Evolutionary conservation across 2,113 vertebrate species (phyloP).

Genomic region (Cichladusa arquata): DNA sequence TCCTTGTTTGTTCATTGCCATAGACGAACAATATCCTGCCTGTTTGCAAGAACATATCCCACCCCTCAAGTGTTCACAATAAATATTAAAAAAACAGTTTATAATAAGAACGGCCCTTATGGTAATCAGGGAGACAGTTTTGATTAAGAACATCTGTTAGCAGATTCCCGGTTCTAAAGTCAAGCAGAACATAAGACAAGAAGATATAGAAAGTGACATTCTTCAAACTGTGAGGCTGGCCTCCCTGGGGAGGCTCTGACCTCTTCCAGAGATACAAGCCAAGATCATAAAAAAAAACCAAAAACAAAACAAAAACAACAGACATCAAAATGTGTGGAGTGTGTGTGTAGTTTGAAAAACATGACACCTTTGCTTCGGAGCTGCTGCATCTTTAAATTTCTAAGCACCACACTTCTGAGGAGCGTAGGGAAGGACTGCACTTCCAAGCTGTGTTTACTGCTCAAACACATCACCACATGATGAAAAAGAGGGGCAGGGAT

Average conservation of each 20-base stretch:
- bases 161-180: constrained; percentile 36
- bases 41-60: background rate
- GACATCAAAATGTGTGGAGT: background rate
- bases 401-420: background rate
- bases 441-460: background rate
- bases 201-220: constrained; percentile 15
- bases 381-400: background rate
- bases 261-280: background rate
- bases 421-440: background rate
- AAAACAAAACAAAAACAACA: background rate
- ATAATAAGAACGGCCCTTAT: constrained; percentile 19
- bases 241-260: constrained; percentile 23
- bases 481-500: background rate
- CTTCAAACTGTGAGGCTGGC: constrained; percentile 29
- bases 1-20: background rate
- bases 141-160: constrained; percentile 64
- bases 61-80: background rate
- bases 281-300: background rate
- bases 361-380: background rate
- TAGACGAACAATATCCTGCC: background rate
- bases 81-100: background rate
- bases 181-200: constrained; percentile 15
- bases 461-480: background rate
- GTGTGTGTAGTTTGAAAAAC: background rate
- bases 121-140: constrained; percentile 58